phyloP scores from a whole-genome alignment of 2,113 vertebrate genomes.

The Actinemys pallida region DNA sequence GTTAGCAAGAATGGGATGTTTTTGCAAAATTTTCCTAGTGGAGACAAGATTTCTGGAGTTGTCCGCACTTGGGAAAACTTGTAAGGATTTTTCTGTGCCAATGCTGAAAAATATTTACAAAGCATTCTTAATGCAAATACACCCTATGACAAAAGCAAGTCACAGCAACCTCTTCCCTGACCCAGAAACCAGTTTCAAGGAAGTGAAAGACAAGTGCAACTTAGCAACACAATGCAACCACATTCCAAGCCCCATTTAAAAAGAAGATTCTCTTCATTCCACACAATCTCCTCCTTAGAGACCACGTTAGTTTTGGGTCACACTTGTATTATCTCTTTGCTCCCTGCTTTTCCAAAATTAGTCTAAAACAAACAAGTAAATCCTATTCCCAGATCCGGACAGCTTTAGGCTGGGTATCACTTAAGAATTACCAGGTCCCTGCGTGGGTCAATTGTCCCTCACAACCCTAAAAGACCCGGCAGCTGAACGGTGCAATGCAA shows the following conservation, averaged over 20 bases:
- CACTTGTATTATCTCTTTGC: neutral
- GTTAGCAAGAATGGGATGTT: neutral
- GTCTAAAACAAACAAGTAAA: neutral
- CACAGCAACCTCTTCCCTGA: neutral
- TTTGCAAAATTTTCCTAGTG: neutral
- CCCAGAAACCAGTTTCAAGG: neutral
- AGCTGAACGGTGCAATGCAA: neutral
- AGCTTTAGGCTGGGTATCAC: neutral
- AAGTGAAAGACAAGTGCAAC: neutral
- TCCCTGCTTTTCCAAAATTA: neutral
- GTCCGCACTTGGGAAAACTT: neutral
- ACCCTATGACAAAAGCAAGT: rapidly evolving
- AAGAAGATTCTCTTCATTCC: neutral
- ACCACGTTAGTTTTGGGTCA: neutral
- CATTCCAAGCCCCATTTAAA: neutral
- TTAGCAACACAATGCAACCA: neutral
- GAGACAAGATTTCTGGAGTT: neutral
- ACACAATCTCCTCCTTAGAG: neutral
- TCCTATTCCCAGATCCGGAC: neutral
- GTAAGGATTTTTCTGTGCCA: neutral
- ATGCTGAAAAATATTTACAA: neutral
- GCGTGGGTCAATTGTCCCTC: rapidly evolving
- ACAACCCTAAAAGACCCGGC: neutral
- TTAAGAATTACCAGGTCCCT: neutral
- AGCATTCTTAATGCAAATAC: neutral